Percentiles rank a stretch among this genome's conserved stretches.
phyloP scores from a whole-genome alignment of 2,888 invertebrate genomes.

The Adineta ricciae region DNA sequence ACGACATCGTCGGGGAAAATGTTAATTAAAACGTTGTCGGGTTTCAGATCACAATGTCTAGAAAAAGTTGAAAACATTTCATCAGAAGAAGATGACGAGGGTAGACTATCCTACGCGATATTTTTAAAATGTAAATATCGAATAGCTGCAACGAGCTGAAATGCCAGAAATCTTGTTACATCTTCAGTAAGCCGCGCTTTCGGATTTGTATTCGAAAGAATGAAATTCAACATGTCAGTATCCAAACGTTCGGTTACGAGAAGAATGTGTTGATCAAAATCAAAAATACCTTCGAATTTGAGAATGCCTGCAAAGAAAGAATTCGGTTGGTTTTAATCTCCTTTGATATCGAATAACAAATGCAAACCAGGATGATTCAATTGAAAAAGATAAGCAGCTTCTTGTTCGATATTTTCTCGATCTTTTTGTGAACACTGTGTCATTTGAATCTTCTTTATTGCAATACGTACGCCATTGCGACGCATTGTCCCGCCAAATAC shows the following conservation, averaged over 20 bases:
- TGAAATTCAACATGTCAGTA: conserved; percentile 12
- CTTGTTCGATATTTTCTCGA: conserved; percentile 22
- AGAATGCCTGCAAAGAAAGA: not conserved
- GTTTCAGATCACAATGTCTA: conserved; percentile 22
- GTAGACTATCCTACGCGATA: not conserved
- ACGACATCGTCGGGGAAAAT: not conserved
- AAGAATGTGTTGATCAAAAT: conserved; percentile 8
- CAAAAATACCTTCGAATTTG: conserved; percentile 13
- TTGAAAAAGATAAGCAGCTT: conserved; percentile 5
- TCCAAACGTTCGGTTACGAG: not conserved
- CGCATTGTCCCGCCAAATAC: conserved; percentile 14
- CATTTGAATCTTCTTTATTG: conserved; percentile 16
- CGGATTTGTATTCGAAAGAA: not conserved
- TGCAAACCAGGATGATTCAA: conserved; percentile 3
- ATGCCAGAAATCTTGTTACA: conserved; percentile 7
- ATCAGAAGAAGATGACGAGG: not conserved
- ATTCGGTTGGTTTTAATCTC: not conserved
- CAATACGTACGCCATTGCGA: not conserved
- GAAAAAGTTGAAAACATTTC: no score
- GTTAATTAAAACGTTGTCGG: conserved; percentile 11
- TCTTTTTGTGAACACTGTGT: conserved; percentile 17
- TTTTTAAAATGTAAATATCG: conserved; percentile 20
- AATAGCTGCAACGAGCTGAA: conserved; percentile 17
- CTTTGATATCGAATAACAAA: not conserved
- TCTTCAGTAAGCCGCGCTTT: not conserved